phyloP scores from a whole-genome alignment of 2,113 vertebrate genomes.

The Cyprinodon brontotheroides region DNA sequence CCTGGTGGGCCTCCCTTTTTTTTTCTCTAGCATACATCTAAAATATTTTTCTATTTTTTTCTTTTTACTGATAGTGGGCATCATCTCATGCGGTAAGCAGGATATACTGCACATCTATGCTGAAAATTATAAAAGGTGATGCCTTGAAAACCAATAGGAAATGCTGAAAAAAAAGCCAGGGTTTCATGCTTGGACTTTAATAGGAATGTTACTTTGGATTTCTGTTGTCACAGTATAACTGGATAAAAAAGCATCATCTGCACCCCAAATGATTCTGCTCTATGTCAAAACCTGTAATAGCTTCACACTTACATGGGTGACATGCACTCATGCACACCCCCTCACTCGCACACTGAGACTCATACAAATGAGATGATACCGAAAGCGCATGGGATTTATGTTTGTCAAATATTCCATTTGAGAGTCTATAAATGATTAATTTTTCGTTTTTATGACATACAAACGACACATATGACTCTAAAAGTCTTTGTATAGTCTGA shows the following conservation, averaged over 20 bases:
- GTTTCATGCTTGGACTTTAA: conserved; percentile 51
- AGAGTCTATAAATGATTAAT: conserved; percentile 17
- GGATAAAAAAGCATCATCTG: conserved; percentile 63
- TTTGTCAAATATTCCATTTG: conserved; percentile 22
- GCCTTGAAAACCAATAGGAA: conserved; percentile 47
- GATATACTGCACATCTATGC: not conserved
- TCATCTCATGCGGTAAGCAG: not conserved
- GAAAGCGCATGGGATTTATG: conserved; percentile 2
- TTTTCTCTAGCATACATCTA: not conserved
- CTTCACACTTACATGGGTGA: conserved; percentile 51
- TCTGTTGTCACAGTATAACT: conserved; percentile 58
- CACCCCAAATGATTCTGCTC: conserved; percentile 58
- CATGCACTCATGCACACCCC: conserved; percentile 20
- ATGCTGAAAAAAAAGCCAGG: conserved; percentile 38
- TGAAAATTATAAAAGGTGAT: conserved; percentile 14
- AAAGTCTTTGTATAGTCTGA: conserved; percentile 16
- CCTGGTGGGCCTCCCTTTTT: no score
- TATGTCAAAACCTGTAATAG: conserved; percentile 59
- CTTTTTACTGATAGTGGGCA: not conserved
- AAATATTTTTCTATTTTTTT: not conserved
- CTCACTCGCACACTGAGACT: conserved; percentile 18
- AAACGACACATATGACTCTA: conserved; percentile 6
- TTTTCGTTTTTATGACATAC: conserved; percentile 27
- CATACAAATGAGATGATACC: conserved; percentile 20
- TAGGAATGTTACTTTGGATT: conserved; percentile 51